Conservation (phyloP, 1,140 invertebrate species). For the Platorchestia sp. region DNA sequence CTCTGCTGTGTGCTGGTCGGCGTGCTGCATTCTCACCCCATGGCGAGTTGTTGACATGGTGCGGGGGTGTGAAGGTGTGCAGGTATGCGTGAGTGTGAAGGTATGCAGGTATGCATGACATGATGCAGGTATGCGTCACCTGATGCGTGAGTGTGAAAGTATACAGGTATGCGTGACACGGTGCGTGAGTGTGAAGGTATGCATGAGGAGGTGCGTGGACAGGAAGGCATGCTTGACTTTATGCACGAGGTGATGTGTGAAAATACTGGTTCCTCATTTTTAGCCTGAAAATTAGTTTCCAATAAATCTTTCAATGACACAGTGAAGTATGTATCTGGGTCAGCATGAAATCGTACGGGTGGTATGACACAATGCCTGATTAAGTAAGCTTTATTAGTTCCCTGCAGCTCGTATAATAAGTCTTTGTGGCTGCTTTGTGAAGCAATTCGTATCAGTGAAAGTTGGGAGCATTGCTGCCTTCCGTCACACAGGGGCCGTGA, state of each 20-base stretch:
- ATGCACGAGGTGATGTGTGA: not conserved
- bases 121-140: too few relatives aligned
- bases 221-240: too few relatives aligned
- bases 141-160: not conserved
- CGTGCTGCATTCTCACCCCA: not conserved
- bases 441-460: not conserved
- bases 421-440: not conserved
- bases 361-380: not conserved
- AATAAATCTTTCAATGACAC: too few relatives aligned
- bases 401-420: not conserved
- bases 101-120: not conserved
- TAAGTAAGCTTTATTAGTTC: not conserved
- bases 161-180: not conserved
- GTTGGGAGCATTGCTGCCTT: not conserved
- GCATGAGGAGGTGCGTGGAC: not conserved
- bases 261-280: not conserved
- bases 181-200: not conserved
- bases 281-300: too few relatives aligned
- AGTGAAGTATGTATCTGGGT: not conserved
- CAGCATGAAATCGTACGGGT: not conserved
- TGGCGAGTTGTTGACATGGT: not conserved
- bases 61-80: too few relatives aligned
- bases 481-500: not conserved
- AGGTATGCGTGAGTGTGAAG: not conserved
- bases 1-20: not conserved